Evolutionary conservation across 2,113 vertebrate genomes (phyloP).

Genomic region (Chauna torquata): DNA sequence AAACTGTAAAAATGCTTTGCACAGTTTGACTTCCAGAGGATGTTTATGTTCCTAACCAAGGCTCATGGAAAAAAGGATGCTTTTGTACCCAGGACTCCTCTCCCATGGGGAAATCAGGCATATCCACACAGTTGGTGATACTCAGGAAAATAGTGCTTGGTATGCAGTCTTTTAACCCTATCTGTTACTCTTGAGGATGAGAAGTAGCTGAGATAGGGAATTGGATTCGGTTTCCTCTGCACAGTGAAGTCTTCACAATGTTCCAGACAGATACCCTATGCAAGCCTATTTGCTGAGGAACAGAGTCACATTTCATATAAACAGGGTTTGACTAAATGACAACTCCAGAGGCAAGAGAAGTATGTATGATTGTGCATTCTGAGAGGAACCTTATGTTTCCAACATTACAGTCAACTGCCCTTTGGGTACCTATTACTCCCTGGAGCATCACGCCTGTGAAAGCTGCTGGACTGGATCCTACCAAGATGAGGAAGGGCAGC

Average conservation of each 20-base stretch:
- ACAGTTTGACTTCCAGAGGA: neutral
- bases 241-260: neutral
- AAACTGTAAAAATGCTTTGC: slow-evolving; percentile 26
- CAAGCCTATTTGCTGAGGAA: neutral
- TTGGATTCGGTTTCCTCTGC: neutral
- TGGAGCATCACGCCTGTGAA: slow-evolving; percentile 88
- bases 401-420: slow-evolving; percentile 88
- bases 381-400: neutral
- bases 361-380: neutral
- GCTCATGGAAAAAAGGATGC: neutral
- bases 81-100: neutral
- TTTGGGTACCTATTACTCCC: slow-evolving; percentile 91
- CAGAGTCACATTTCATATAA: neutral
- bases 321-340: neutral
- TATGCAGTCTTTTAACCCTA: neutral
- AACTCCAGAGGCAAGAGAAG: neutral
- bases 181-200: neutral
- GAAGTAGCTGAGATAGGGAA: neutral
- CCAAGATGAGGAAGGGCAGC: slow-evolving; percentile 93
- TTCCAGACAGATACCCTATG: neutral
- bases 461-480: slow-evolving; percentile 93
- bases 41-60: slow-evolving; percentile 21
- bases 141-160: neutral
- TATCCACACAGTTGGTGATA: neutral
- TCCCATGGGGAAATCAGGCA: neutral